Evolutionary conservation across 2,113 vertebrate species (phyloP).

Genomic region (Chionodraco myersi): DNA sequence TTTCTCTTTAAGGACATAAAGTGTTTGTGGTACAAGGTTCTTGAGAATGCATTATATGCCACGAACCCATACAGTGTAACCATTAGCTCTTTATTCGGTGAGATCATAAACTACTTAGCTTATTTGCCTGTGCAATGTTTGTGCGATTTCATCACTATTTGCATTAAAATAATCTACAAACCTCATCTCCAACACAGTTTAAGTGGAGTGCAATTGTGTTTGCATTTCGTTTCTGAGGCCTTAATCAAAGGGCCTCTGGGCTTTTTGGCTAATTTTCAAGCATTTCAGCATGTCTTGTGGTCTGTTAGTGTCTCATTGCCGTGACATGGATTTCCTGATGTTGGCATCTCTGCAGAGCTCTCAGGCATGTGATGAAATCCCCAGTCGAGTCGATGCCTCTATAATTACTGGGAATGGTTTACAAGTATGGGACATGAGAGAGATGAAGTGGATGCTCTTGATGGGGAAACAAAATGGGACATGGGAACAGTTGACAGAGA

Average conservation of each 20-base stretch:
- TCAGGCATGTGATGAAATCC: slow-evolving; percentile 70
- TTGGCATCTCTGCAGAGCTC: slow-evolving; percentile 58
- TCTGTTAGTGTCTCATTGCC: slow-evolving; percentile 63
- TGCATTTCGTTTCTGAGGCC: slow-evolving; percentile 34
- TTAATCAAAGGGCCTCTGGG: slow-evolving; percentile 51
- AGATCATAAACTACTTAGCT: slow-evolving; percentile 37
- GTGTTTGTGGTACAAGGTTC: slow-evolving; percentile 29
- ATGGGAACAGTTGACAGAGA: slow-evolving; percentile 46
- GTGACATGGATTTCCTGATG: slow-evolving; percentile 64
- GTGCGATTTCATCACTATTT: slow-evolving; percentile 13
- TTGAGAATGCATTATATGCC: slow-evolving; percentile 10
- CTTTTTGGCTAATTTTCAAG: slow-evolving; percentile 47
- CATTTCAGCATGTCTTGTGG: slow-evolving; percentile 45
- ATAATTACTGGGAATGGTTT: slow-evolving; percentile 64
- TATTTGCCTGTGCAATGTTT: slow-evolving; percentile 19
- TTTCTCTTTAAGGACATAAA: slow-evolving; percentile 23
- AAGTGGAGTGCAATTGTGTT: slow-evolving; percentile 11
- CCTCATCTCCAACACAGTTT: slow-evolving; percentile 9
- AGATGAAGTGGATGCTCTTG: slow-evolving; percentile 61
- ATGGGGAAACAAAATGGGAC: slow-evolving; percentile 55
- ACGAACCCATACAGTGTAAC: slow-evolving; percentile 44
- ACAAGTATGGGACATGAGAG: slow-evolving; percentile 53
- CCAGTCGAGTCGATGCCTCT: slow-evolving; percentile 48
- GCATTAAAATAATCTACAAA: slow-evolving; percentile 25
- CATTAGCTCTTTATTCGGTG: slow-evolving; percentile 27